phyloP scores from a whole-genome alignment of 2,113 vertebrate species.

The Rhabdomys dilectus region DNA sequence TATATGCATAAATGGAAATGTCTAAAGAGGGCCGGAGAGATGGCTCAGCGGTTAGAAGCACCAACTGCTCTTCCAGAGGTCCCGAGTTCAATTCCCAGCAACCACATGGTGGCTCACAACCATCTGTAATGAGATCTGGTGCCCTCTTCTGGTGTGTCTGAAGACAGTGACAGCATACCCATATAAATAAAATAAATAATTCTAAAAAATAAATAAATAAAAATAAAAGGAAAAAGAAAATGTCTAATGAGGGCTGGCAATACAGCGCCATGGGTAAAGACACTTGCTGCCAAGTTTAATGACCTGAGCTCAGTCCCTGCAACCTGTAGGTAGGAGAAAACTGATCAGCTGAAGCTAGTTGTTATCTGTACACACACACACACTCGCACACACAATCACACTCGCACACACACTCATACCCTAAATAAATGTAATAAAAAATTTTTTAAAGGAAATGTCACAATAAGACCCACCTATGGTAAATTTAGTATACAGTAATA shows the following conservation, averaged over 20 bases:
- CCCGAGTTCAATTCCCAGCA: too few relatives aligned
- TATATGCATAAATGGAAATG: neutral
- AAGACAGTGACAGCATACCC: too few relatives aligned
- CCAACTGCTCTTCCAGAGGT: too few relatives aligned
- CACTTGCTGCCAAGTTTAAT: neutral
- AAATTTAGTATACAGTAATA: neutral
- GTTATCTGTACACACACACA: neutral
- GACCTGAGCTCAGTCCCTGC: neutral
- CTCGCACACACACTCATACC: neutral
- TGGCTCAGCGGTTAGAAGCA: too few relatives aligned
- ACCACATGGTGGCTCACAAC: too few relatives aligned
- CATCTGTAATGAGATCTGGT: too few relatives aligned
- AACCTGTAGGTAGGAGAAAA: neutral
- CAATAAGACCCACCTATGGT: neutral
- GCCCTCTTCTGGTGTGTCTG: too few relatives aligned
- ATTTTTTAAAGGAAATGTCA: neutral
- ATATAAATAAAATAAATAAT: too few relatives aligned
- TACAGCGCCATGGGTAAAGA: neutral
- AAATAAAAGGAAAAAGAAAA: neutral
- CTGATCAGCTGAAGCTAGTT: neutral
- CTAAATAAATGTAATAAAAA: neutral
- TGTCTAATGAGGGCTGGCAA: neutral
- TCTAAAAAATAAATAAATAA: too few relatives aligned
- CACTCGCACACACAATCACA: too few relatives aligned
- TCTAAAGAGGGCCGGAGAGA: neutral